Percentiles rank a stretch among this genome's conserved stretches.
Evolutionary conservation across 2,113 vertebrate genomes (phyloP).

Genomic region (Atherinomorus stipes): DNA sequence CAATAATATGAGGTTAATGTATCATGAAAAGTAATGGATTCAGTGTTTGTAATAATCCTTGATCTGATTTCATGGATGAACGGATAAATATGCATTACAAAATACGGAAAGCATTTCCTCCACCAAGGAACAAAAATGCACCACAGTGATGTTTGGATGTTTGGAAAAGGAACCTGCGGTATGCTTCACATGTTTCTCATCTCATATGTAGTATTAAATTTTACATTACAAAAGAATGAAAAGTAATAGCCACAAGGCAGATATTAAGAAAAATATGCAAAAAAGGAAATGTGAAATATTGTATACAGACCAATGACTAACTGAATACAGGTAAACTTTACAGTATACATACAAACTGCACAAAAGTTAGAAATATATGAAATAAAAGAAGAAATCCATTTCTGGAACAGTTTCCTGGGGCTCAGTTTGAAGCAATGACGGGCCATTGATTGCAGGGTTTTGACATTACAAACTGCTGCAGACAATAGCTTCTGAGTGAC

Average conservation of each 20-base stretch:
- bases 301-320: neutral
- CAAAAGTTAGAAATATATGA: no score
- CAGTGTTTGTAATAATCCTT: slow-evolving; percentile 67
- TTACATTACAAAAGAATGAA: neutral
- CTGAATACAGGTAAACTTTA: neutral
- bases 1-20: slow-evolving; percentile 64
- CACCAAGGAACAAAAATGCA: slow-evolving; percentile 61
- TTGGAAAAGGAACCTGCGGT: slow-evolving; percentile 24
- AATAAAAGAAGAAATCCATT: neutral
- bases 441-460: neutral
- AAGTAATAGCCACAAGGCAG: no score
- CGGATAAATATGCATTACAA: slow-evolving; percentile 64
- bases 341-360: no score
- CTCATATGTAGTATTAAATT: neutral
- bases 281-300: no score
- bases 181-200: slow-evolving; percentile 18
- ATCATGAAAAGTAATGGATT: slow-evolving; percentile 66
- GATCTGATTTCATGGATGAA: slow-evolving; percentile 76
- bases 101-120: slow-evolving; percentile 30
- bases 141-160: slow-evolving; percentile 47
- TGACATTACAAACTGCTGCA: neutral
- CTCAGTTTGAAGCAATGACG: neutral
- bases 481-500: slow-evolving; percentile 21
- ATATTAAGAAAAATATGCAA: no score
- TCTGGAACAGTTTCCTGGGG: no score